Base-by-base conservation (phyloP, 92 coral and sea anemone species). In the Actinostola sp. region DNA sequence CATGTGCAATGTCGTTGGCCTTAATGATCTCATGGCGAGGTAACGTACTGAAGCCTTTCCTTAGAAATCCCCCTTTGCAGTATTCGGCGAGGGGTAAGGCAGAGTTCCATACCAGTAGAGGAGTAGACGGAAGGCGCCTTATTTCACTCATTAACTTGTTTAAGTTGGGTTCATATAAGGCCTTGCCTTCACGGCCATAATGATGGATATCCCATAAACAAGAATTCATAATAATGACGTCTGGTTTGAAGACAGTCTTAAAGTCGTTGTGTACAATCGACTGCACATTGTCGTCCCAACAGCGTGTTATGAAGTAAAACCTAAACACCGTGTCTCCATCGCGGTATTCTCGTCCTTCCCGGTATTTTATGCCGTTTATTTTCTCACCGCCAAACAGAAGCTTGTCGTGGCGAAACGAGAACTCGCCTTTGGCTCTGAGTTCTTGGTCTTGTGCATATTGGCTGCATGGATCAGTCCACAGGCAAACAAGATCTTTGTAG, bases 201-300 rank as follows among this genome's bases (percentile, higher is more conserved):
- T 79, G 92, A 72, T 83, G 93, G 33, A 93, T 72, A 67, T 93
- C 98, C 98, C 98, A 93, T 35, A 81, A 86, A 20, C 89, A 80
- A 0, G 97, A 90, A 61, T 93, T 93, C 96, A 93, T 93, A 17
- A 93, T 86, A 20, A 93, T 61, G 15, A 91, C 81, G 67, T 93
- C 87, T 1, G 98, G 98, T 20, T 82, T 70, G 27, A 64, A 34
- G 2, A 9, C 8, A 23, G 87, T 79, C 44, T 82, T 78, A 62
- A 90, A 44, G 38, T 88, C 89, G 29, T 84, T 89, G 48, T 88
- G 62, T n/a, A 93, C 84, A 68, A 57, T 16, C 2, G 93, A 77
- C 33, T 76, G 78, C 70, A 90, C 75, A 77, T 93, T 83, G 17
- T 93, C 93, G 21, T 83, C 82, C 78, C 78, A 93, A 42, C 88